Evolutionary conservation across 2,113 vertebrate genomes (phyloP).

Genomic region (Dascyllus trimaculatus): DNA sequence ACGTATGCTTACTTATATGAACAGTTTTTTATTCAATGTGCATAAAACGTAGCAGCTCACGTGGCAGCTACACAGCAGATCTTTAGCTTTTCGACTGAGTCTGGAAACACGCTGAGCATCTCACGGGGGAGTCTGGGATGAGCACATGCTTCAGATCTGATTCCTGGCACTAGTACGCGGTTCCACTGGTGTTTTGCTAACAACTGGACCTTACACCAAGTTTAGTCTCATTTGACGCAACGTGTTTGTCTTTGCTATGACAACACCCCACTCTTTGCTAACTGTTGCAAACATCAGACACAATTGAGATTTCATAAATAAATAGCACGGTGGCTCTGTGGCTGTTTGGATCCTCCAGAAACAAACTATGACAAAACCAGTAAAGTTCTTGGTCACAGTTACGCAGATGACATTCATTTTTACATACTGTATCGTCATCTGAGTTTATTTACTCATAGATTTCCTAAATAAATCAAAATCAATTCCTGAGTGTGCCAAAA

Average conservation of each 20-base stretch:
- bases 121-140: background rate
- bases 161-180: background rate
- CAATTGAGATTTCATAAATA: background rate
- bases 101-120: conserved; percentile 7
- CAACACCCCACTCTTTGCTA: background rate
- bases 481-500: background rate
- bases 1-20: background rate
- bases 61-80: background rate
- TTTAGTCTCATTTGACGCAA: background rate
- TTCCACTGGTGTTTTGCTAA: background rate
- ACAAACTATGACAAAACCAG: conserved; percentile 9
- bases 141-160: background rate
- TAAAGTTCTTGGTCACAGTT: background rate
- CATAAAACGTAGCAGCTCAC: background rate
- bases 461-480: background rate
- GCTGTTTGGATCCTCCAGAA: background rate
- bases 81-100: background rate
- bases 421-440: background rate
- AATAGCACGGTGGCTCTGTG: background rate
- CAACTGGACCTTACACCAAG: background rate
- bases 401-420: conserved; percentile 3
- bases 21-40: background rate
- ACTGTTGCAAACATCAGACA: conserved; percentile 12
- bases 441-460: background rate
- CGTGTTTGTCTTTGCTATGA: background rate